Evolutionary conservation across 2,888 invertebrate species (phyloP), one percentile per base, ranked within the genome.

Genomic region (Ctena decussata): DNA sequence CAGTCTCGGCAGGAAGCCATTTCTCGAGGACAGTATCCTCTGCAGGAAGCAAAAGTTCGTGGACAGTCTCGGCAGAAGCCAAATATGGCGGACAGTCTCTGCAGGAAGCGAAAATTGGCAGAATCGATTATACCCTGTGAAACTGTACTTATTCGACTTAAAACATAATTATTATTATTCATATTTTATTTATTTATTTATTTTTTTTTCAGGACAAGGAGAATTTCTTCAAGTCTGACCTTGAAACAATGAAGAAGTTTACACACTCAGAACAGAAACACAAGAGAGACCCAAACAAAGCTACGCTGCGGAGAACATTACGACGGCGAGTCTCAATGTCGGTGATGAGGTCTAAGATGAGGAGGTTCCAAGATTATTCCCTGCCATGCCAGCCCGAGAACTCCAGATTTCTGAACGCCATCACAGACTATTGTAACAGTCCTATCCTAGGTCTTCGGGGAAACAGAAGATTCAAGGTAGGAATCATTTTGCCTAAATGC

Each of bases 291-390:
- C 24, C 60, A 2, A 49, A 49, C 39, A 82, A 77, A 35, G 84
- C 74, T 35, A 89, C 89, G 1, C 72, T 91, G 27, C 82, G 87
- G 0, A 76, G 90, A n/a, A 89, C 91, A 32, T 76, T 92, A 15
- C 79, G 87, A 24, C 75, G 91, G n/a, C 80, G 91, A 8, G 86
- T 93, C 2, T 91, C 91, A 5, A 85, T 86, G 81, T 89, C 85
- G 0, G 82, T 93, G 32, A 90, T 90, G 89, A 81, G 86, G 44
- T 91, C 89, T 77, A 92, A 91, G 80, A 87, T 93, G 91, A 90
- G 89, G 74, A 85, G 83, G 27, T 85, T 90, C 0, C 90, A 91
- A 57, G 93, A 93, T 72, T 93, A 93, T 73, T 92, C 91, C 0
- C 79, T 93, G 18, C 90, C 91, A 0, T 71, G 74, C 70, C 82